Percentiles rank a stretch among this genome's conserved stretches.
These are phyloP conservation scores for Myathropa florea DNA, from an alignment of 2,888 invertebrate genomes.

Conservation along the genomic window DNA sequence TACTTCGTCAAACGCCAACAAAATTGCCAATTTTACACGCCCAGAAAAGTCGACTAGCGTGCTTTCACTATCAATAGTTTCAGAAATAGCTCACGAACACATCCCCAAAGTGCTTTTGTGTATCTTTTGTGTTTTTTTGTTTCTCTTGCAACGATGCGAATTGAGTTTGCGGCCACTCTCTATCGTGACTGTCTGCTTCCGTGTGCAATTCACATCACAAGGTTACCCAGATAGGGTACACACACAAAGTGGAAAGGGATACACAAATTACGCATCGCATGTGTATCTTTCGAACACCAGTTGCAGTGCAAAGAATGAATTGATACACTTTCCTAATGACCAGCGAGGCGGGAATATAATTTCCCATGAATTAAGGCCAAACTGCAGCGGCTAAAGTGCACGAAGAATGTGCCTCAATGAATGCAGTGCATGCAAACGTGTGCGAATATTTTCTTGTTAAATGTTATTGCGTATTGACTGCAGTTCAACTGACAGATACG, in stretches of 20 bases:
- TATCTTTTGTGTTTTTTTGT: background rate
- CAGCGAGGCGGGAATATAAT: constrained; percentile 16
- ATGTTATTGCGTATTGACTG: constrained; percentile 33
- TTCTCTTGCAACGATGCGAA: background rate
- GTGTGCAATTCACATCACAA: constrained; percentile 60
- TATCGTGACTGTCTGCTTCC: constrained; percentile 47
- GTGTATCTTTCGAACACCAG: background rate
- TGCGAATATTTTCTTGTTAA: background rate
- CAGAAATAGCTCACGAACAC: constrained; percentile 27
- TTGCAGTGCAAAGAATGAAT: background rate
- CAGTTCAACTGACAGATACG: background rate
- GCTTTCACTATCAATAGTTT: constrained; percentile 39
- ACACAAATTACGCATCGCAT: constrained; percentile 23
- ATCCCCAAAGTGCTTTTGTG: background rate
- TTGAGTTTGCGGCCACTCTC: constrained; percentile 13
- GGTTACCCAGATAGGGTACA: constrained; percentile 48
- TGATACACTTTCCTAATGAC: background rate
- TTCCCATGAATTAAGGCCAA: constrained; percentile 48
- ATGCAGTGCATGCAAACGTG: constrained; percentile 14
- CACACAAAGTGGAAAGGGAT: background rate
- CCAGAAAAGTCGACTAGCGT: constrained; percentile 5
- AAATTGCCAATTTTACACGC: constrained; percentile 26
- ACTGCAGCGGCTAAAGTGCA: constrained; percentile 43
- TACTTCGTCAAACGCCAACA: constrained; percentile 25
- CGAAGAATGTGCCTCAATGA: constrained; percentile 15